A percentile compares a stretch with the other conserved stretches of the same genome.
These are phyloP conservation scores for Strigamia crassipes DNA, from an alignment of 2,888 invertebrate species.

Conservation along the genomic window DNA sequence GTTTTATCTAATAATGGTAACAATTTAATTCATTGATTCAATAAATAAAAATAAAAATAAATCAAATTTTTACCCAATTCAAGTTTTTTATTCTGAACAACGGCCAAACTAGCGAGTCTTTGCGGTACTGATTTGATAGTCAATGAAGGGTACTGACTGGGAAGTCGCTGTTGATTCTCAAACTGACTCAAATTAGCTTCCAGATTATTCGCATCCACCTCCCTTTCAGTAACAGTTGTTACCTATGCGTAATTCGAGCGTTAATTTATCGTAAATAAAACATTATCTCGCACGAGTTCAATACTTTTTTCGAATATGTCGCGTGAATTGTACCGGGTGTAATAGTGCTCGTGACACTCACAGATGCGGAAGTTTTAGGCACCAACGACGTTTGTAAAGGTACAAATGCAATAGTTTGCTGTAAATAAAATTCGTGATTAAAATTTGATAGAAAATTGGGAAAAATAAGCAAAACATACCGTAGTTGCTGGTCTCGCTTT, in stretches of 20 bases:
- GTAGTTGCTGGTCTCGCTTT: background rate
- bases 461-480: background rate
- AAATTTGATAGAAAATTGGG: background rate
- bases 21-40: background rate
- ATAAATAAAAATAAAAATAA: background rate
- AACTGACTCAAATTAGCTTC: background rate
- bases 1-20: slow-evolving; percentile 30
- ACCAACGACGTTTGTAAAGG: background rate
- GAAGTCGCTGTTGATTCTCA: slow-evolving; percentile 28
- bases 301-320: slow-evolving; percentile 1
- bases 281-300: background rate
- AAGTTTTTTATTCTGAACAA: slow-evolving; percentile 37
- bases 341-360: background rate
- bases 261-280: background rate
- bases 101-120: slow-evolving; percentile 1
- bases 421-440: background rate
- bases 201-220: slow-evolving; percentile 2
- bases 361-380: background rate
- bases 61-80: slow-evolving; percentile 49
- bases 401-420: slow-evolving; percentile 27
- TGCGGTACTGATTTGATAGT: slow-evolving; percentile 47
- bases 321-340: background rate
- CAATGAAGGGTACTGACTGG: slow-evolving; percentile 46
- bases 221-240: background rate
- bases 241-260: background rate